Base-by-base conservation (phyloP, 2,797 vertebrate species). In the Orestias chungarensis region DNA sequence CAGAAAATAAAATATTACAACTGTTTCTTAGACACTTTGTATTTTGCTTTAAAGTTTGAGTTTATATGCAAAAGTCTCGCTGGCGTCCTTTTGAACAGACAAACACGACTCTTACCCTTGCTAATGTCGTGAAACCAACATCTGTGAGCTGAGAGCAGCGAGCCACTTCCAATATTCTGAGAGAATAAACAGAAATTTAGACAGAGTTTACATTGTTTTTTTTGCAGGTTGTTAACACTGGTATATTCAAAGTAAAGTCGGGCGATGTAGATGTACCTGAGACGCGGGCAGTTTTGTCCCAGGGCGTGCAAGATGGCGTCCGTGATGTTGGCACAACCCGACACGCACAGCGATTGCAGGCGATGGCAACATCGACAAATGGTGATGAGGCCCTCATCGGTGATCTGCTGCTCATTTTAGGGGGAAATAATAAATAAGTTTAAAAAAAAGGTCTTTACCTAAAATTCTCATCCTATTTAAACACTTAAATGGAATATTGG, bases 321-420 rank as follows among this genome's bases (percentile, higher is more conserved):
- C 62, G 97, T 99, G 87, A 99, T 98, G 92, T 98, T 99, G 92
- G 94, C 96, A 88, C 98, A 99, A 93, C 97, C 98, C 0, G 98
- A 99, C 64, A 98, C 96, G 42, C 97, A 99, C 67, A 99, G 93
- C 59, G 97, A 99, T 89, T 98, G 98, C 81, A 99, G 89, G 79
- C 96, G 97, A 92, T 97, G 97, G 84, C 97, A 98, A 68, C 97
- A 97, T 82, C 97, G 96, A 89, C 98, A 99, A 90, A 99, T 98
- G 59, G 96, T 99, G 91, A 99, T 98, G 87, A 99, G 96, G 74
- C 98, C 98, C 35, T 99, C 98, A 38, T 99, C 98, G 86, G 98
- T 99, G 93, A 99, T 97, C 95, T 99, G 98, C 98, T 99, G 93
- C 91, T 94, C 85, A 82, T 9, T 40, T 62, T 20, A 62, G 35